phyloP scores from a whole-genome alignment of 2,113 vertebrate species.

The Echinops telfairi region DNA sequence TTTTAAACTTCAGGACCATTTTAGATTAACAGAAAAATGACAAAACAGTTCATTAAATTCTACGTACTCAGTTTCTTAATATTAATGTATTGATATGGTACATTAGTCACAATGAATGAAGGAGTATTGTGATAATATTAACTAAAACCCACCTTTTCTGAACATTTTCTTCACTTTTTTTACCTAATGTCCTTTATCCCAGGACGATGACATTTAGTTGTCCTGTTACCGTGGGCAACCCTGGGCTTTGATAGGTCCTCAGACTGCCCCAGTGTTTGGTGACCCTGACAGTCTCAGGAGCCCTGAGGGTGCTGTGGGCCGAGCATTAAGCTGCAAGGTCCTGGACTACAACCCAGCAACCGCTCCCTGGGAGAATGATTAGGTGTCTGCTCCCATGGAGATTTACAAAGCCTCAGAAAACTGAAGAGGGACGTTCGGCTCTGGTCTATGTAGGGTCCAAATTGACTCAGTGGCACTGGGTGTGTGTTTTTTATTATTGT shows the following conservation, averaged over 20 bases:
- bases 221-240: neutral
- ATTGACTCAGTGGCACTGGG: neutral
- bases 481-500: neutral
- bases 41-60: neutral
- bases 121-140: neutral
- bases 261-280: neutral
- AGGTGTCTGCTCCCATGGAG: too few relatives aligned
- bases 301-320: neutral
- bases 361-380: too few relatives aligned
- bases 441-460: too few relatives aligned
- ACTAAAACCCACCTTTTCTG: neutral
- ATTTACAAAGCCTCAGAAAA: too few relatives aligned
- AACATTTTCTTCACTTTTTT: neutral
- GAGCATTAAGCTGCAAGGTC: too few relatives aligned
- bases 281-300: neutral
- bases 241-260: neutral
- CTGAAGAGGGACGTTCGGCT: too few relatives aligned
- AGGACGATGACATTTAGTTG: neutral
- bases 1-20: neutral
- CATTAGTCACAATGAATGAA: neutral
- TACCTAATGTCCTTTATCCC: neutral
- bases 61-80: neutral
- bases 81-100: neutral
- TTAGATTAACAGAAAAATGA: conserved; percentile 33
- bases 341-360: neutral